phyloP scores from a whole-genome alignment of 2,113 vertebrate genomes.

The Ellobius talpinus region DNA sequence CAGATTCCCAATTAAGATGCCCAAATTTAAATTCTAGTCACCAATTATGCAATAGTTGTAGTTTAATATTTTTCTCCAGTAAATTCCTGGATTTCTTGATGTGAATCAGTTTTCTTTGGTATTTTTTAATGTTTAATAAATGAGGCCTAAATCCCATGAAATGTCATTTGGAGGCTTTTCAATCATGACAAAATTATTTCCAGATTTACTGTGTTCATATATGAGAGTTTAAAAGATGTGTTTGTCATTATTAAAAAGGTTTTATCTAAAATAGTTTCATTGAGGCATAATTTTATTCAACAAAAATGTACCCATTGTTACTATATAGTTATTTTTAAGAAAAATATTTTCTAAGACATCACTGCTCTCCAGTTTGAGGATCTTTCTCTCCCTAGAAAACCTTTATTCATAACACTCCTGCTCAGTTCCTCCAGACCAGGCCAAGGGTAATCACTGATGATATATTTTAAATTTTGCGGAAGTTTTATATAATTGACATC shows the following conservation, averaged over 20 bases:
- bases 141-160: conserved; percentile 34
- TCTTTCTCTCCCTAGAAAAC: conserved; percentile 44
- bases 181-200: conserved; percentile 53
- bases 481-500: background rate
- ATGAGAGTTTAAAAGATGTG: background rate
- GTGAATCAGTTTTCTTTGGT: conserved; percentile 44
- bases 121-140: conserved; percentile 41
- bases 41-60: conserved; percentile 9
- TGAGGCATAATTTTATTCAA: conserved; percentile 35
- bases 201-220: conserved; percentile 38
- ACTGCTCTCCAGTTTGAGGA: background rate
- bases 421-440: background rate
- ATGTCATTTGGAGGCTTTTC: conserved; percentile 50
- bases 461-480: background rate
- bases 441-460: background rate
- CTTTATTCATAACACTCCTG: background rate
- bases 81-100: conserved; percentile 45
- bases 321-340: background rate
- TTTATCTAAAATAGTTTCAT: conserved; percentile 30
- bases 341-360: background rate
- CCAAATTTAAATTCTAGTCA: conserved; percentile 56
- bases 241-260: conserved; percentile 5
- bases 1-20: background rate
- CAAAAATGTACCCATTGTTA: conserved; percentile 34
- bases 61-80: conserved; percentile 26